These are phyloP conservation scores for Drosophila sulfurigaster DNA, from an alignment of 1,140 invertebrate species.

Conservation along the genomic window DNA sequence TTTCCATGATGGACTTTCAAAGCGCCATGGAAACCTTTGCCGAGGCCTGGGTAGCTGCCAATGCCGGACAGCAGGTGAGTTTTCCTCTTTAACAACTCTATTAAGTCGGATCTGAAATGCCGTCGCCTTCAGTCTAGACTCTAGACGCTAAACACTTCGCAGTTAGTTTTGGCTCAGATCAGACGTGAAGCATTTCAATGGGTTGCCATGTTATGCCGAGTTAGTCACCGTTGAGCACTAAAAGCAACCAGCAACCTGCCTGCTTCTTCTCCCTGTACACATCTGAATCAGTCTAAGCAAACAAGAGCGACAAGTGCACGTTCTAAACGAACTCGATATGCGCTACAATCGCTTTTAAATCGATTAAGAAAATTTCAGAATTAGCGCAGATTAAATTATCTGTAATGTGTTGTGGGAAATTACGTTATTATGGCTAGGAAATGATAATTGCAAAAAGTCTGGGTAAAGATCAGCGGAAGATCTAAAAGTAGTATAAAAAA, in stretches of 20 bases:
- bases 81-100: neutral
- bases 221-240: conserved; percentile 37
- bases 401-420: too few species aligned
- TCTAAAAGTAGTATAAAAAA: too few species aligned
- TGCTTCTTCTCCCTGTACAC: conserved; percentile 1
- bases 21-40: conserved; percentile 98
- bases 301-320: neutral
- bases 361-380: neutral
- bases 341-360: neutral
- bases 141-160: neutral
- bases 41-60: conserved; percentile 97
- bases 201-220: conserved; percentile 3
- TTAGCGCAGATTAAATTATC: neutral
- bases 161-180: conserved; percentile 12
- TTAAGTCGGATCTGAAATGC: conserved; percentile 2
- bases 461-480: too few species aligned
- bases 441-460: too few species aligned
- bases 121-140: conserved; percentile 10
- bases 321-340: neutral
- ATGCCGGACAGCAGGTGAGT: conserved; percentile 90
- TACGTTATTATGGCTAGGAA: neutral
- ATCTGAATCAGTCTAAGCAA: conserved; percentile 36
- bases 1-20: conserved; percentile 94
- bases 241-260: neutral
- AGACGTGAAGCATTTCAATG: conserved; percentile 28